A percentile compares a stretch with the other conserved stretches of the same genome.
Conservation (phyloP, 2,113 vertebrate species). For the Mastomys coucha region DNA sequence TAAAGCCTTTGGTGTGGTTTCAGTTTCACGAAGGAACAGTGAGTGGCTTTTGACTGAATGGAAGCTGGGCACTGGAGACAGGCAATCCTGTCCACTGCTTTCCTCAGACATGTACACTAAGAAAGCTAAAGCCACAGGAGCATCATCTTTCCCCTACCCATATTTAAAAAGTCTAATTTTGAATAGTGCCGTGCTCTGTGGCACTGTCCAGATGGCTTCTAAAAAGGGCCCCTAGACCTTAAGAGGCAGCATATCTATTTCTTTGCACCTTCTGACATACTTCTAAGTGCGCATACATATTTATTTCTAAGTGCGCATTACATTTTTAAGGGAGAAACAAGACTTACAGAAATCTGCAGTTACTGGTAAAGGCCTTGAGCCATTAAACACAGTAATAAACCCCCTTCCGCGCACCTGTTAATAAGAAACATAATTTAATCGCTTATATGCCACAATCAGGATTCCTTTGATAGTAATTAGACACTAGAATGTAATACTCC, state of each 20-base stretch:
- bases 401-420: neutral
- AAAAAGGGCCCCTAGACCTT: neutral
- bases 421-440: conserved; percentile 16
- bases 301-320: neutral
- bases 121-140: neutral
- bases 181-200: neutral
- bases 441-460: neutral
- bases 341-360: conserved; percentile 1
- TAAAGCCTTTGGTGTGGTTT: conserved; percentile 14
- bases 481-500: neutral
- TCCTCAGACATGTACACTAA: neutral
- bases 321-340: conserved; percentile 32
- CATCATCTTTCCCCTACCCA: neutral
- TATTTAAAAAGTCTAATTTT: neutral
- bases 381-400: neutral
- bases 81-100: neutral
- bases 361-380: conserved; percentile 29
- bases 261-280: neutral
- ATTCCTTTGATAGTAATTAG: conserved; percentile 6
- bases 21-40: neutral
- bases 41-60: neutral
- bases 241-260: neutral
- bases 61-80: neutral
- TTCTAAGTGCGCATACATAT: neutral
- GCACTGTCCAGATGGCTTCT: neutral